phyloP scores from a whole-genome alignment of 2,888 invertebrate genomes.

The Priocnemis perturbator region DNA sequence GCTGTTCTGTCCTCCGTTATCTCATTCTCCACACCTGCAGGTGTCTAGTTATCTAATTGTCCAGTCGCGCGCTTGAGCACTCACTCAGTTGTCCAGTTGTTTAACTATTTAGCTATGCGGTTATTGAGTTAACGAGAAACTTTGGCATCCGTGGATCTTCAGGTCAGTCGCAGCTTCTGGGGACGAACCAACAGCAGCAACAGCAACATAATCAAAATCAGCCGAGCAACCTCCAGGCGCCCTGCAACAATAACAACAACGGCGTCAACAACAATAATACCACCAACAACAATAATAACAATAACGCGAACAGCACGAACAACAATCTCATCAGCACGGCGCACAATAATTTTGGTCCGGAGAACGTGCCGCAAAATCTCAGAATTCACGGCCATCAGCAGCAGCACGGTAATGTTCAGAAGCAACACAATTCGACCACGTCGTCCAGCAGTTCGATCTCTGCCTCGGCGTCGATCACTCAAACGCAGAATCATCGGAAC shows the following conservation, averaged over 20 bases:
- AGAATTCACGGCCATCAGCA: slow-evolving; percentile 57
- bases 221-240: slow-evolving; percentile 55
- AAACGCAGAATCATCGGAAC: slow-evolving; percentile 65
- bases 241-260: slow-evolving; percentile 58
- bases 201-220: slow-evolving; percentile 54
- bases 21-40: no score
- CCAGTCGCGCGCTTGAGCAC: no score
- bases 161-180: slow-evolving; percentile 54
- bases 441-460: slow-evolving; percentile 73
- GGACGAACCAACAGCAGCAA: slow-evolving; percentile 57
- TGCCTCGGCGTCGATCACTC: slow-evolving; percentile 59
- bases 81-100: no score
- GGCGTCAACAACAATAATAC: slow-evolving; percentile 55
- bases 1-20: no score
- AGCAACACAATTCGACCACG: slow-evolving; percentile 77
- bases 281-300: slow-evolving; percentile 61
- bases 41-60: no score
- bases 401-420: slow-evolving; percentile 66
- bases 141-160: slow-evolving; percentile 11
- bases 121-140: background rate
- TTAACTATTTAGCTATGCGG: no score
- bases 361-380: slow-evolving; percentile 57
- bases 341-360: slow-evolving; percentile 58
- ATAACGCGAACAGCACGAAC: slow-evolving; percentile 48
- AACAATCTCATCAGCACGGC: slow-evolving; percentile 40